Percentiles rank a stretch among this genome's conserved stretches.
phyloP scores from a whole-genome alignment of 2,888 invertebrate species.

The Spodoptera littoralis region DNA sequence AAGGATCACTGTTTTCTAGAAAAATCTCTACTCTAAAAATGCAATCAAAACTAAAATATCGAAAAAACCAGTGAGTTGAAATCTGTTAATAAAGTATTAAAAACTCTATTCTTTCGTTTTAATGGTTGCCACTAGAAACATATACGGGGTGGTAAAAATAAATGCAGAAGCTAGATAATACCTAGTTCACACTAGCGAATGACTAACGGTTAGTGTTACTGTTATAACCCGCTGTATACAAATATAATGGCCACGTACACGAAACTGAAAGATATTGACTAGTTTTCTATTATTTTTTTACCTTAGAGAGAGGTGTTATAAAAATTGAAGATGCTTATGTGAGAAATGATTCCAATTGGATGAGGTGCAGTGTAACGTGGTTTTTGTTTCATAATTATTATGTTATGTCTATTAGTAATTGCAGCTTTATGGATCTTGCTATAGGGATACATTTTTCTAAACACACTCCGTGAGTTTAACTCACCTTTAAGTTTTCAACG shows the following conservation, averaged over 20 bases:
- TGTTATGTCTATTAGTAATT: constrained; percentile 8
- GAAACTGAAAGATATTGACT: constrained; percentile 53
- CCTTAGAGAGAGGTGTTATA: constrained; percentile 43
- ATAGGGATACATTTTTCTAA: no score
- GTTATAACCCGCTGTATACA: constrained; percentile 58
- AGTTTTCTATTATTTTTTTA: constrained; percentile 57
- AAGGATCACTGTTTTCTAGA: constrained; percentile 12
- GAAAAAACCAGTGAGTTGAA: constrained; percentile 47
- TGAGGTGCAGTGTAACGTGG: constrained; percentile 20
- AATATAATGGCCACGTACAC: constrained; percentile 55
- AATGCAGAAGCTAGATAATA: constrained; percentile 53
- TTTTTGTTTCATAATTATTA: constrained; percentile 30
- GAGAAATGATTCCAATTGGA: constrained; percentile 10
- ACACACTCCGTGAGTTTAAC: no score
- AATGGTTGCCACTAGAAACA: constrained; percentile 37
- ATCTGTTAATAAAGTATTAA: constrained; percentile 45
- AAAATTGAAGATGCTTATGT: constrained; percentile 38
- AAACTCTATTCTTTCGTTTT: constrained; percentile 44
- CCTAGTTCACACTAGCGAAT: constrained; percentile 60
- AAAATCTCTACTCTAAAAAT: constrained; percentile 15
- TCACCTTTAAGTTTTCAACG: no score
- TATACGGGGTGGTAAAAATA: constrained; percentile 52
- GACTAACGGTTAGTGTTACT: constrained; percentile 56
- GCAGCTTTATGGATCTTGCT: no score
- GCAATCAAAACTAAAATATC: constrained; percentile 30